Base-by-base conservation (phyloP, 2,113 vertebrate genomes). In the Pyrgilauda ruficollis region DNA sequence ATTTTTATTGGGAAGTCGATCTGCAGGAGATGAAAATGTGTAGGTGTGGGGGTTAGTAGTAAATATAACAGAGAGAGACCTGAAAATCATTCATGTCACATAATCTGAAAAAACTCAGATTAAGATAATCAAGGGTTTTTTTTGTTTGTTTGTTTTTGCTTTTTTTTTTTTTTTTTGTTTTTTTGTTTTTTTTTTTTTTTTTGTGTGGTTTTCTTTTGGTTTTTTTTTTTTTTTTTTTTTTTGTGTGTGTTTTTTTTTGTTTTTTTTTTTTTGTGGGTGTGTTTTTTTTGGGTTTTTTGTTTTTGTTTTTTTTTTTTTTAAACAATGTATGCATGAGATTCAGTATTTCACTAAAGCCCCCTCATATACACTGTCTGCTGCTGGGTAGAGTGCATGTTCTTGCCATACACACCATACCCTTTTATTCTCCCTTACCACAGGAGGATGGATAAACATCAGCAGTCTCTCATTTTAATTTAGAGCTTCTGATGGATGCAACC, bases 1-100 rank as follows among this genome's bases (percentile, higher is more conserved):
- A 87, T 95, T 94, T 94, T 95, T 52, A 93, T 88, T 91, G 78
- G 50, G 53, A 95, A 72, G 85, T 55, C 55, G 96, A 23, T 90
- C 53, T 90, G 44, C 35, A 78, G 66, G 10, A 47, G 28, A 2
- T 55, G 7, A 17, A 15, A 39, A 16, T n/a, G 3, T 70, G 41
- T 18, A 35, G 21, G 9, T 8, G 7, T 27, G 5, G 7, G 10
- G 8, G 10, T 66, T 68, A 73, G 6, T 30, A 46, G n/a, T 20
- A 78, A 49, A 67, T 19, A 73, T 75, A 82, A 39, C 33, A 84
- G 52, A 22, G 37, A 26, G 39, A 96, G 73, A 64, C n/a, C 52
- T 87, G 70, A 92, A 96, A 97, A 92, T 85, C 47, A 89, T 43
- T n/a, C 1, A 59, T 87, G 94, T 93, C 88, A 82, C 49, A 59